These are phyloP conservation scores for Nannospalax galili DNA, from an alignment of 2,113 vertebrate species.

Conservation along the genomic window DNA sequence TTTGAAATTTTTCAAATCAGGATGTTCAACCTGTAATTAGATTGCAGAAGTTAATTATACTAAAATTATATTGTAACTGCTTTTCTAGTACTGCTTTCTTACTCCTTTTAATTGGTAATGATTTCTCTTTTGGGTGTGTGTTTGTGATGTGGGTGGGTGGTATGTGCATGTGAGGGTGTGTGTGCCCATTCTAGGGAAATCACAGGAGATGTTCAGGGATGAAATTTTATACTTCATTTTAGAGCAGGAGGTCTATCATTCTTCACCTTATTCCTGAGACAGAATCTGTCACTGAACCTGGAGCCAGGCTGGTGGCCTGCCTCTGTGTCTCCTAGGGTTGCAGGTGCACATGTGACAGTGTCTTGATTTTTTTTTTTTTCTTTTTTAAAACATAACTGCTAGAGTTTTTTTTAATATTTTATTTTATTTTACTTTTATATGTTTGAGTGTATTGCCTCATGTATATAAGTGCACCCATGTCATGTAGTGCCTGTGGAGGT, in stretches of 20 bases:
- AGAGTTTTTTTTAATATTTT: background rate
- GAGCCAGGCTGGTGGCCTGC: background rate
- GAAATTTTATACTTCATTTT: too few relatives aligned
- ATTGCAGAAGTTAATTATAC: constrained; percentile 16
- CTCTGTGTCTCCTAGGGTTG: too few relatives aligned
- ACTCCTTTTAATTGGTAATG: constrained; percentile 8
- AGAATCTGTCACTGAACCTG: background rate
- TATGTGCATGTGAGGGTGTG: background rate
- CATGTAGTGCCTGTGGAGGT: too few relatives aligned
- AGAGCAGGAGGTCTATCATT: background rate
- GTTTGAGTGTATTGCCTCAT: too few relatives aligned
- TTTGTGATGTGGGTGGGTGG: background rate
- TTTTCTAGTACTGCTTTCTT: constrained; percentile 50
- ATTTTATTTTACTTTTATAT: too few relatives aligned
- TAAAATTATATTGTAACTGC: background rate
- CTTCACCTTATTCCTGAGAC: background rate
- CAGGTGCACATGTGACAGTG: background rate
- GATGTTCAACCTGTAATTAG: background rate
- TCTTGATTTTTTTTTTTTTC: too few relatives aligned
- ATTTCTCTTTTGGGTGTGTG: background rate
- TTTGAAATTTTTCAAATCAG: background rate
- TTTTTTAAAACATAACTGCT: too few relatives aligned
- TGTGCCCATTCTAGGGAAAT: background rate
- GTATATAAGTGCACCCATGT: too few relatives aligned
- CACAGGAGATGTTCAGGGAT: background rate